phyloP scores from a whole-genome alignment of 2,113 vertebrate genomes.

The Rhinolophus ferrumequinum region DNA sequence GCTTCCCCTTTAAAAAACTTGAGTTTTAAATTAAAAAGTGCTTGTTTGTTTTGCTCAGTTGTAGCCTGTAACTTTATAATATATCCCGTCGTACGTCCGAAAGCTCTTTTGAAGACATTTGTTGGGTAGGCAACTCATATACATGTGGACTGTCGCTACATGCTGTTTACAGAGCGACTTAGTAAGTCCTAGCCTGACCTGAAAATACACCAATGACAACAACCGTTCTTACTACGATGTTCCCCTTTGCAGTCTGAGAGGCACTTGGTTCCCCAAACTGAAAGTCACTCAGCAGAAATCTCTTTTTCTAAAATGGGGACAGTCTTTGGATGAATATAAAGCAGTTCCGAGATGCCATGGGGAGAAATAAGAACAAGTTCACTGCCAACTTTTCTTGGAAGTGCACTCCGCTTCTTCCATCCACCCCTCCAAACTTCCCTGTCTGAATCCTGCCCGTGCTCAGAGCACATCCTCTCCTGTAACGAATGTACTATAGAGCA shows the following conservation, averaged over 20 bases:
- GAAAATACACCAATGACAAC: background rate
- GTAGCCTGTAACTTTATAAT: slow-evolving; percentile 21
- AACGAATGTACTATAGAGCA: background rate
- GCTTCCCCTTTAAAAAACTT: background rate
- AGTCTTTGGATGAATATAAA: background rate
- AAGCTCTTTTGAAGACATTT: background rate
- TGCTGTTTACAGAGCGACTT: background rate
- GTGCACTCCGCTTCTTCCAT: background rate
- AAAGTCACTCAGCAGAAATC: background rate
- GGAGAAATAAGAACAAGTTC: background rate
- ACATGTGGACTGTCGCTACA: background rate
- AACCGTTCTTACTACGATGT: background rate
- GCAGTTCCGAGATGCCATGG: background rate
- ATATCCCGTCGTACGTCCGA: background rate
- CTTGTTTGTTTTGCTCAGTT: background rate
- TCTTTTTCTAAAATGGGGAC: background rate
- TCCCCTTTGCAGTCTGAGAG: background rate
- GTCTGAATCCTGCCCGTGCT: background rate
- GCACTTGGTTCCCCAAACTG: background rate
- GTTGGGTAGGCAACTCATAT: background rate
- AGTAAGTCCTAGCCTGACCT: background rate
- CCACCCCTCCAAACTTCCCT: no score
- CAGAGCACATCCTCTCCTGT: background rate
- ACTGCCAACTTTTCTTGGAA: background rate
- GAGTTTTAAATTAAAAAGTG: slow-evolving; percentile 37